Percentiles rank a stretch among this genome's conserved stretches.
These are phyloP conservation scores for Lophius americanus DNA, from an alignment of 2,797 vertebrate species.

Conservation along the genomic window DNA sequence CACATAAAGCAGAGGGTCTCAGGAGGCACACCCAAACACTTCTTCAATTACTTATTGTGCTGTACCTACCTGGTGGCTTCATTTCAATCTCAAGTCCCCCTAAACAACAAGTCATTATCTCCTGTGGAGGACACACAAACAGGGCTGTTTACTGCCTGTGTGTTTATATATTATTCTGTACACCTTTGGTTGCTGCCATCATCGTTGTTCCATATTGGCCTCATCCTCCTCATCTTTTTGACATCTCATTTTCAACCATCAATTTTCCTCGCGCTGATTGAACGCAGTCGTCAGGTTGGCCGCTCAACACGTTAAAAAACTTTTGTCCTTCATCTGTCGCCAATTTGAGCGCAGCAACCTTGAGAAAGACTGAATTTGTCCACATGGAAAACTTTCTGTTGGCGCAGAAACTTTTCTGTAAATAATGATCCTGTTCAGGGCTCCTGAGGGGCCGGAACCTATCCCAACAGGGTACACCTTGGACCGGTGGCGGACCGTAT, in stretches of 20 bases:
- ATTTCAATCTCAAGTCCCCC: slow-evolving; percentile 12
- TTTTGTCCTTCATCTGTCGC: slow-evolving; percentile 60
- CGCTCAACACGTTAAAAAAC: slow-evolving; percentile 40
- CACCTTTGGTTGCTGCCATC: slow-evolving; percentile 6
- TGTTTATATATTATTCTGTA: slow-evolving; percentile 7
- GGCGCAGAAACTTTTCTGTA: no score
- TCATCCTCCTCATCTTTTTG: slow-evolving; percentile 57
- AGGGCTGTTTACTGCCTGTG: slow-evolving; percentile 16
- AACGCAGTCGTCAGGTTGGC: slow-evolving; percentile 59
- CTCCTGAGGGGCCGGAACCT: no score
- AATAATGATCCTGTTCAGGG: no score
- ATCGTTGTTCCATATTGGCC: slow-evolving; percentile 36
- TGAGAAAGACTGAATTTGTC: slow-evolving; percentile 42
- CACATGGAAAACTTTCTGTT: slow-evolving; percentile 22
- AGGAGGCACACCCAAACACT: neutral
- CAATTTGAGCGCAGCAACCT: slow-evolving; percentile 46
- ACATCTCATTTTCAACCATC: slow-evolving; percentile 72
- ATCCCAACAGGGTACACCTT: no score
- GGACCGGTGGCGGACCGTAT: no score
- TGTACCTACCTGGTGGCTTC: neutral
- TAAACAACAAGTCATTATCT: slow-evolving; percentile 21
- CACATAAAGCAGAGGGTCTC: neutral
- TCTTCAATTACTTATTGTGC: neutral
- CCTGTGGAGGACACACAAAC: neutral
- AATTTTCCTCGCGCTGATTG: slow-evolving; percentile 52